Percentiles rank a stretch among this genome's conserved stretches.
Evolutionary conservation across 2,797 vertebrate genomes (phyloP).

Genomic region (Pseudochirops corinnae): DNA sequence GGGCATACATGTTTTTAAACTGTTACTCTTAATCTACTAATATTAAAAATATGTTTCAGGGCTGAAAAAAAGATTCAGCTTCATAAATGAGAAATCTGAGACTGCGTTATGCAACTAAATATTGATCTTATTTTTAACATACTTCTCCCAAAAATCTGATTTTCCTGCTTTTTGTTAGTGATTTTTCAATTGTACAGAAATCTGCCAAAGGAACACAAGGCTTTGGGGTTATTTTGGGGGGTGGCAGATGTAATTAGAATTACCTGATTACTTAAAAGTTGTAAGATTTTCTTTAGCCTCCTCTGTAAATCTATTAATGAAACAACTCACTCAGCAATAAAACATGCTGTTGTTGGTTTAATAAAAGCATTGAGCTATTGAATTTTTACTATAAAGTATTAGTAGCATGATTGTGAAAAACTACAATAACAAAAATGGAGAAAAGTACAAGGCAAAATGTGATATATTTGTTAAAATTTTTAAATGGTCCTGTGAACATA

Average conservation of each 20-base stretch:
- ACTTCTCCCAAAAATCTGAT: background rate
- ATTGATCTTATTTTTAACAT: background rate
- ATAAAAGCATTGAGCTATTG: background rate
- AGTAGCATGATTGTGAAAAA: background rate
- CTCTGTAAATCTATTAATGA: background rate
- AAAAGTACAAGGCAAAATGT: background rate
- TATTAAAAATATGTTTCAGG: background rate
- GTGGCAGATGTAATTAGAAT: background rate
- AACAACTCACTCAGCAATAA: background rate
- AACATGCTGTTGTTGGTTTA: background rate
- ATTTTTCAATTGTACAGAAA: background rate
- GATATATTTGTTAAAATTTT: background rate
- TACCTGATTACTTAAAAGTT: background rate
- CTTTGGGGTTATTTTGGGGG: background rate
- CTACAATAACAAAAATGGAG: background rate
- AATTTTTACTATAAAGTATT: background rate
- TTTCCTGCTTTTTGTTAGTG: background rate
- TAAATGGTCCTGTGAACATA: background rate
- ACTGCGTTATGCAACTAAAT: background rate
- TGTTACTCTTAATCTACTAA: background rate
- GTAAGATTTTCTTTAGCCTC: no score
- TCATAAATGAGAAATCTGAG: background rate
- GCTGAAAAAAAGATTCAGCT: background rate
- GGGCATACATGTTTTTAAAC: background rate
- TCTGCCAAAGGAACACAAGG: background rate